Base-by-base conservation (phyloP, 2,113 vertebrate species). In the Eulemur macaco region DNA sequence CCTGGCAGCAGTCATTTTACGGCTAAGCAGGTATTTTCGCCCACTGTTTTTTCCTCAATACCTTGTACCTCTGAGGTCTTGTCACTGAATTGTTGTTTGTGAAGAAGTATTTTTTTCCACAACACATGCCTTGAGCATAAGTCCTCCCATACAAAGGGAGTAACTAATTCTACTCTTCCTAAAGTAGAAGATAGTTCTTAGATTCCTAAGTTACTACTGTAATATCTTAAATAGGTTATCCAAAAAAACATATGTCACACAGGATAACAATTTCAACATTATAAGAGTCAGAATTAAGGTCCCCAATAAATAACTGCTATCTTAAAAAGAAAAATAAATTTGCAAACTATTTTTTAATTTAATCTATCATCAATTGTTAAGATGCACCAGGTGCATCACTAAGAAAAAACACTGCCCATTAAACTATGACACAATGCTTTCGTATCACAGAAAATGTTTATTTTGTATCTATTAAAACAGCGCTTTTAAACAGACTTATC, bases 281-380 rank as follows among this genome's bases (percentile, higher is more conserved):
- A 1, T 93, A 96, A 97, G 86, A 96, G 94, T 97, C 93, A 97
- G 54, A 96, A 98, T 88, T 58, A 97, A 63, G 34, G 93, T 97
- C 91, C 50, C 91, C 93, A 96, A 96, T 95, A 97, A 95, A 97
- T 86, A 96, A 89, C 78, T 96, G 94, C 95, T 97, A 96, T 97
- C 88, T 93, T 91, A 71, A 87, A 84, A 98, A 93, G 94, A 97
- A 98, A 98, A 98, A 97, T 92, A 98, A 97, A 97, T 96, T 92
- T 97, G 97, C 69, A 98, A 78, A 77, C 92, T 83, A 86, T 18
- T 54, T 64, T 90, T 86, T 73, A 54, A 47, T 34, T 68, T 90
- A 94, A 88, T 47, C 66, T 81, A 37, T 37, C 12, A 94, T 66
- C 68, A 76, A 31, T 3, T 60, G 17, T 56, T 89, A 93, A 69